Conservation (phyloP, 2,797 vertebrate species). For the Gymnoscopelus microlampas region DNA sequence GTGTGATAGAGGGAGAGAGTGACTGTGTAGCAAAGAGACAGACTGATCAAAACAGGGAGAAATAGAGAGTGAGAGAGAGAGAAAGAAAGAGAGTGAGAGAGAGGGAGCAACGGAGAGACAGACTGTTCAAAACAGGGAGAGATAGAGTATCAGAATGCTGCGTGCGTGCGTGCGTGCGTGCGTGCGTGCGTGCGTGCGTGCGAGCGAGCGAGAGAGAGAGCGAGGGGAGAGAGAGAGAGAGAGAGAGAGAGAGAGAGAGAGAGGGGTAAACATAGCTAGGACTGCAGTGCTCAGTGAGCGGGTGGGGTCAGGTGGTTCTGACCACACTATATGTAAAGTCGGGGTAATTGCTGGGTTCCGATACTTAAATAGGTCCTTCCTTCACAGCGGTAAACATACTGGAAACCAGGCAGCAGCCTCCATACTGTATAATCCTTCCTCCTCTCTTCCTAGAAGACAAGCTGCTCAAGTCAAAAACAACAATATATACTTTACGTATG, state of each 20-base stretch:
- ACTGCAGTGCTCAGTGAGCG: conserved; percentile 43
- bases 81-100: neutral
- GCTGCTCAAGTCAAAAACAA: conserved; percentile 16
- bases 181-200: neutral
- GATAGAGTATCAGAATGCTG: neutral
- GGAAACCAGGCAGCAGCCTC: conserved; percentile 62
- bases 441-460: conserved; percentile 47
- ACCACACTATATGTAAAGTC: conserved; percentile 78
- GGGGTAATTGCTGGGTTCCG: conserved; percentile 75
- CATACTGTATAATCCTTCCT: conserved; percentile 31
- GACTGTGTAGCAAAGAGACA: too few species aligned
- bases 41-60: neutral
- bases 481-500: neutral
- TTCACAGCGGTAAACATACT: conserved; percentile 73
- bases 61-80: neutral
- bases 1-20: too few species aligned
- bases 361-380: conserved; percentile 74
- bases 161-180: too few species aligned
- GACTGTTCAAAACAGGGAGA: neutral
- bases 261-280: conserved; percentile 11
- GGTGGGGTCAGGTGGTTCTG: conserved; percentile 75
- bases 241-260: conserved; percentile 14
- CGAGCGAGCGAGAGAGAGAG: neutral
- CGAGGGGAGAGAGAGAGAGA: conserved; percentile 3
- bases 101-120: too few species aligned